A percentile compares a stretch with the other conserved stretches of the same genome.
Conservation (phyloP, 2,113 vertebrate species). For the Ceratotherium simum region DNA sequence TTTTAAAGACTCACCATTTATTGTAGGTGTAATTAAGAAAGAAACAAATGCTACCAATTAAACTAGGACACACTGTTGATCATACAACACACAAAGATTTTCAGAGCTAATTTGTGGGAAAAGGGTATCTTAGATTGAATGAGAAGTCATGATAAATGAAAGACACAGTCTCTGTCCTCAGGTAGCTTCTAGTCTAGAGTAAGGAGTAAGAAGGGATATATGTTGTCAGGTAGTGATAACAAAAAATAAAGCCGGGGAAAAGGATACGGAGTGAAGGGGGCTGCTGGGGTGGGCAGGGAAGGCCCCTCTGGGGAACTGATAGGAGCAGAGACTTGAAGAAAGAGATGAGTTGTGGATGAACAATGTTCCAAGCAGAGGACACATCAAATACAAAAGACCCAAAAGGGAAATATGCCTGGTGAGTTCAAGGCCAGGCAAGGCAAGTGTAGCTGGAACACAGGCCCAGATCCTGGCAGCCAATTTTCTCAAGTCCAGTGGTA, state of each 20-base stretch:
- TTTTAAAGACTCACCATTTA: slow-evolving; percentile 11
- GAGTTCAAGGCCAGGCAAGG: neutral
- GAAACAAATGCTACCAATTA: neutral
- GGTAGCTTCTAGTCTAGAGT: neutral
- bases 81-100: neutral
- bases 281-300: neutral
- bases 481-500: neutral
- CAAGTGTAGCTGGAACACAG: neutral
- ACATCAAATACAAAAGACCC: neutral
- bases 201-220: neutral
- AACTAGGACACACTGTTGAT: neutral
- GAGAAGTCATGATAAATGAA: neutral
- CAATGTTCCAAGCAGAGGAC: neutral
- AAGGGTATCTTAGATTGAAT: neutral
- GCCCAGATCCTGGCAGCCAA: neutral
- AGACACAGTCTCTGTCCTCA: neutral
- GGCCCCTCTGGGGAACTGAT: neutral
- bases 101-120: neutral
- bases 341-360: neutral
- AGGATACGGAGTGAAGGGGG: neutral
- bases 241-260: neutral
- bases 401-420: neutral
- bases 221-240: no score
- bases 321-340: neutral
- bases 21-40: neutral